Evolutionary conservation across 1,140 invertebrate species (phyloP).

Genomic region (Colletes gigas): DNA sequence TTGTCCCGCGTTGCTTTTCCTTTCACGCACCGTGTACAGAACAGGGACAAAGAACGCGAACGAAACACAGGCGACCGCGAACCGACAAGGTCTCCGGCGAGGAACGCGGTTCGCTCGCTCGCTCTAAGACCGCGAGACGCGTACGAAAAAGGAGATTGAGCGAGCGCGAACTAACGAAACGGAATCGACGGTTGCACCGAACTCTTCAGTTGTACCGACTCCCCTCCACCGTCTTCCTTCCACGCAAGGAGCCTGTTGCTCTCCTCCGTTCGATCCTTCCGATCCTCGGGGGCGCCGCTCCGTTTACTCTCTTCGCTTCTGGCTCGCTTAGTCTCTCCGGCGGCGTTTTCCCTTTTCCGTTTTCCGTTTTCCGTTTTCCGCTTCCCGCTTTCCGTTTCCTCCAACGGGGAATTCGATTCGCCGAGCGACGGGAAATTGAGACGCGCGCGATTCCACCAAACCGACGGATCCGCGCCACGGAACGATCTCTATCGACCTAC

Average conservation of each 20-base stretch:
- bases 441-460: slow-evolving; percentile 35
- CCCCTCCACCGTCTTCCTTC: slow-evolving; percentile 52
- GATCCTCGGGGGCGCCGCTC: slow-evolving; percentile 42
- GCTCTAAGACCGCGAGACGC: slow-evolving; percentile 23
- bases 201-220: slow-evolving; percentile 38
- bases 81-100: slow-evolving; percentile 39
- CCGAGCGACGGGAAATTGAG: slow-evolving; percentile 12
- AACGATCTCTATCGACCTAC: slow-evolving; percentile 2
- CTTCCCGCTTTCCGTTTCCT: slow-evolving; percentile 37
- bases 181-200: slow-evolving; percentile 53
- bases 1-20: too few relatives aligned
- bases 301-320: slow-evolving; percentile 12
- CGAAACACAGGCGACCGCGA: slow-evolving; percentile 36
- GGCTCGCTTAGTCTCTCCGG: neutral
- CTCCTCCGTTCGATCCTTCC: slow-evolving; percentile 50
- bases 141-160: slow-evolving; percentile 46
- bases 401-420: slow-evolving; percentile 18
- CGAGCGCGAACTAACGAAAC: slow-evolving; percentile 40
- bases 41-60: slow-evolving; percentile 9
- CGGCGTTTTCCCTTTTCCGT: slow-evolving; percentile 23
- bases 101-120: slow-evolving; percentile 8
- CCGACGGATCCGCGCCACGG: slow-evolving; percentile 35
- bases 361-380: slow-evolving; percentile 36
- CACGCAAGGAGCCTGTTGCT: slow-evolving; percentile 57
- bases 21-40: slow-evolving; percentile 37